phyloP scores from a whole-genome alignment of 2,797 vertebrate species.

The Phyllotis vaccarum region DNA sequence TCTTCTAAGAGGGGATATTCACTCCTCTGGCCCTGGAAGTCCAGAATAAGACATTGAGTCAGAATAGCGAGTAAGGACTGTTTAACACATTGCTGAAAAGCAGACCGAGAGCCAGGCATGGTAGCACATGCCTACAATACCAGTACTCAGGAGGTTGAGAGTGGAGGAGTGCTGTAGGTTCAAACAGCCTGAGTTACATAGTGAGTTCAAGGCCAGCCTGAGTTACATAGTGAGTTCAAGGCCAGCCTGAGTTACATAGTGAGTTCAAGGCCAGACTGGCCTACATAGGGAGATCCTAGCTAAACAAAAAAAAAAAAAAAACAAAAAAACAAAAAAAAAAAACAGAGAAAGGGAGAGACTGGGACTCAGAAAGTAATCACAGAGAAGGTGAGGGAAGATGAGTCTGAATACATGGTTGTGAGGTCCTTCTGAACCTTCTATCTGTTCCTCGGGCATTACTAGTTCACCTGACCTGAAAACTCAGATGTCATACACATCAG shows the following conservation, averaged over 20 bases:
- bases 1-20: background rate
- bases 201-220: too few relatives aligned
- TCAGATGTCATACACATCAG: background rate
- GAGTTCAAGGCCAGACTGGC: too few relatives aligned
- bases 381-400: background rate
- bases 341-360: background rate
- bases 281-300: background rate
- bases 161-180: background rate
- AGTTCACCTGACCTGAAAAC: background rate
- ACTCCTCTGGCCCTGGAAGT: background rate
- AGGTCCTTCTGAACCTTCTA: background rate
- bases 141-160: background rate
- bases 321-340: background rate
- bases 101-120: background rate
- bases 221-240: too few relatives aligned
- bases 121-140: background rate
- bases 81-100: conserved; percentile 25
- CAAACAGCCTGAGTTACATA: background rate
- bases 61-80: background rate
- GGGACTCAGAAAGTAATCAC: conserved; percentile 17
- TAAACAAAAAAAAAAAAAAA: background rate
- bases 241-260: too few relatives aligned
- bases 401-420: background rate
- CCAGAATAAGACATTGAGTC: background rate
- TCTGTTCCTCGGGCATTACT: background rate